phyloP scores from a whole-genome alignment of 2,797 vertebrate species.

The Platyrinchus mystaceus region DNA sequence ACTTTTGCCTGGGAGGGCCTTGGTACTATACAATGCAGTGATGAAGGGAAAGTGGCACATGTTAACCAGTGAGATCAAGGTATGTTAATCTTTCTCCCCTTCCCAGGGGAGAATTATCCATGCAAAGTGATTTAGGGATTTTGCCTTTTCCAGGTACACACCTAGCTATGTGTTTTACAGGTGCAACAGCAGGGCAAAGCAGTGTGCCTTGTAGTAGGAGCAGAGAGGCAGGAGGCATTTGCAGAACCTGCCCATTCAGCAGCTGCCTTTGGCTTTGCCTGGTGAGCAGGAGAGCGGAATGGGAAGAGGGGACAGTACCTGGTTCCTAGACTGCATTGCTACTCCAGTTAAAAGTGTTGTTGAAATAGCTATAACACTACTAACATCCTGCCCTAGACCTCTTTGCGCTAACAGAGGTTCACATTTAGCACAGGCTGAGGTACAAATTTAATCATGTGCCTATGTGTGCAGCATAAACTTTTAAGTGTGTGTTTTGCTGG shows the following conservation, averaged over 20 bases:
- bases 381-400: not conserved
- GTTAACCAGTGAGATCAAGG: accelerated
- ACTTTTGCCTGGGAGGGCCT: not conserved
- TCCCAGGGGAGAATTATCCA: not conserved
- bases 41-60: too few species aligned
- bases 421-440: not conserved
- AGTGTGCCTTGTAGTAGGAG: not conserved
- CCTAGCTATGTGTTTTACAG: not conserved
- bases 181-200: not conserved
- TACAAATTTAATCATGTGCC: accelerated
- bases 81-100: not conserved
- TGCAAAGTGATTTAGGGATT: not conserved
- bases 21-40: not conserved
- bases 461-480: not conserved
- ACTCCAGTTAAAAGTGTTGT: not conserved
- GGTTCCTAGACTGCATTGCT: not conserved
- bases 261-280: not conserved
- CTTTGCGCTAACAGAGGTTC: not conserved
- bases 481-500: not conserved
- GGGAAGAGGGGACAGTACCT: not conserved
- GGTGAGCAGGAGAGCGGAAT: not conserved
- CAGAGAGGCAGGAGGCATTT: accelerated
- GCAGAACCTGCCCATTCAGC: not conserved
- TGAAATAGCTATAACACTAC: accelerated
- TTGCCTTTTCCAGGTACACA: not conserved